Evolutionary conservation across 2,797 vertebrate genomes (phyloP).

Genomic region (Hephaestus fuliginosus): DNA sequence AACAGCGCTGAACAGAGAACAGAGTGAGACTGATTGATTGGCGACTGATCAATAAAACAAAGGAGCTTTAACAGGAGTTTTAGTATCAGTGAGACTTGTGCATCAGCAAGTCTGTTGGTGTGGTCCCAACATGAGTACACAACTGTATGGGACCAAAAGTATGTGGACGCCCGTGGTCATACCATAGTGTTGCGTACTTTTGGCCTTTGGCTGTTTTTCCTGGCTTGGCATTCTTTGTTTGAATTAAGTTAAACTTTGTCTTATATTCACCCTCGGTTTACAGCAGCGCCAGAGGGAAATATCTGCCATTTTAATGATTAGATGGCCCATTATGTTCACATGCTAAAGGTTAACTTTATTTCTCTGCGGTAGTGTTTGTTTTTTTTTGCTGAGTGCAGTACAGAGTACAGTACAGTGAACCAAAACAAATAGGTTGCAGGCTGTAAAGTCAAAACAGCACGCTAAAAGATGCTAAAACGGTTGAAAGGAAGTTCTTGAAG

Average conservation of each 20-base stretch:
- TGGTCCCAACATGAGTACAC: not conserved
- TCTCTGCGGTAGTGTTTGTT: not conserved
- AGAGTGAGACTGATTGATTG: constrained; percentile 40
- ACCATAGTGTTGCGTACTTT: not conserved
- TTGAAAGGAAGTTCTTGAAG: too few species aligned
- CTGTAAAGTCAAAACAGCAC: not conserved
- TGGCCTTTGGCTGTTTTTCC: not conserved
- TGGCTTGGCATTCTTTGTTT: not conserved
- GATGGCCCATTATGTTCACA: not conserved
- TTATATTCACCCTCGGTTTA: not conserved
- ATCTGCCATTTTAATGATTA: not conserved
- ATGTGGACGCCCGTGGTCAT: not conserved
- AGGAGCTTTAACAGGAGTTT: constrained; percentile 15
- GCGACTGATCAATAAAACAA: constrained; percentile 36
- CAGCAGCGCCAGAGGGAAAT: not conserved
- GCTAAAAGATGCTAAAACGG: not conserved
- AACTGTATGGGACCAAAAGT: not conserved
- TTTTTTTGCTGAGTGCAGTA: too few species aligned
- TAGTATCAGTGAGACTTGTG: constrained; percentile 4
- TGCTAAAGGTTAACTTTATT: not conserved
- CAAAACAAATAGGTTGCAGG: not conserved
- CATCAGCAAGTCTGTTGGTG: constrained; percentile 1
- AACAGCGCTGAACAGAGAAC: constrained; percentile 32
- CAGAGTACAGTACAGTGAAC: not conserved
- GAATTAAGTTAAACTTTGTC: not conserved